Evolutionary conservation across 2,888 invertebrate genomes (phyloP).

Genomic region (Caenorhabditis afra): DNA sequence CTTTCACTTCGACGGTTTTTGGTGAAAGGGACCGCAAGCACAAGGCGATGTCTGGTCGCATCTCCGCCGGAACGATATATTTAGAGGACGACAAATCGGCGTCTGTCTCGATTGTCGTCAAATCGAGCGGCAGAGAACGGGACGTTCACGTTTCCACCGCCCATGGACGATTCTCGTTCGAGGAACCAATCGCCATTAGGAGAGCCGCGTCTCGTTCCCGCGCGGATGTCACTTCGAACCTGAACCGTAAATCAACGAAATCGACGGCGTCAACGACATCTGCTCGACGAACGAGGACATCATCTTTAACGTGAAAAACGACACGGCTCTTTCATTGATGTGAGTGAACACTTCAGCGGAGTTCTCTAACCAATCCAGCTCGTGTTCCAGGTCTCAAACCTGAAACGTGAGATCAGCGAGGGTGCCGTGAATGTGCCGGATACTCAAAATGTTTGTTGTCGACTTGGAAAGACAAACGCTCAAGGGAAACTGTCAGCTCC

Average conservation of each 20-base stretch:
- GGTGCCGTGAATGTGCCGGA: constrained; percentile 25
- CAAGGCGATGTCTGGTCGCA: constrained; percentile 52
- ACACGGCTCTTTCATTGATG: constrained; percentile 55
- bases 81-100: constrained; percentile 44
- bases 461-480: constrained; percentile 66
- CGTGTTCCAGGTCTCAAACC: constrained; percentile 54
- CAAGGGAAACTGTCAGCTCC: constrained; percentile 89
- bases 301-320: no score
- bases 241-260: constrained; percentile 55
- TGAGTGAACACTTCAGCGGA: no score
- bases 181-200: constrained; percentile 60
- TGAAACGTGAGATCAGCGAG: constrained; percentile 35
- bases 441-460: constrained; percentile 62
- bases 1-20: constrained; percentile 57
- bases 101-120: constrained; percentile 28
- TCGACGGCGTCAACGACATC: no score
- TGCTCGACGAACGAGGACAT: no score
- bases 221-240: constrained; percentile 73
- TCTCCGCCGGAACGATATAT: constrained; percentile 57
- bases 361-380: not conserved
- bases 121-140: constrained; percentile 60
- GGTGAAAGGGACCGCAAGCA: constrained; percentile 51
- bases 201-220: constrained; percentile 60
- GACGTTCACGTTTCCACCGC: constrained; percentile 49
- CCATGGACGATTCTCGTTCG: constrained; percentile 65